phyloP scores from a whole-genome alignment of 2,797 vertebrate species.

The Urosaurus nigricauda region DNA sequence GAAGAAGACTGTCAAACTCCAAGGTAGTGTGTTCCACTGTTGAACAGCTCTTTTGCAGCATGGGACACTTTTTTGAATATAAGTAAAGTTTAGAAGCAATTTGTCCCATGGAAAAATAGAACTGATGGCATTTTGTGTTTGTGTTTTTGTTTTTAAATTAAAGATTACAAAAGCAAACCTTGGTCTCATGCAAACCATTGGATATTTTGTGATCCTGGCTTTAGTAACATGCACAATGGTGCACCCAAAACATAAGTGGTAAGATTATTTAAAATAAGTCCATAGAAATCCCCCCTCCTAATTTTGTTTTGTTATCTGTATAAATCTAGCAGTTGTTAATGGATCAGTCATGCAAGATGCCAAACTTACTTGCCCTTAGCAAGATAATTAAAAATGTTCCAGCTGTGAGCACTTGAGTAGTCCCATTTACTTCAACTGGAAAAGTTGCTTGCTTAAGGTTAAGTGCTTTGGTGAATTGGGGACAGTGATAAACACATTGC shows the following conservation, averaged over 20 bases:
- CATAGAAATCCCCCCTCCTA: background rate
- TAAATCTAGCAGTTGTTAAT: constrained; percentile 50
- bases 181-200: background rate
- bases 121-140: background rate
- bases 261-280: background rate
- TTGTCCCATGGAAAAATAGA: background rate
- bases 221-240: background rate
- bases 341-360: constrained; percentile 51
- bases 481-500: constrained; percentile 54
- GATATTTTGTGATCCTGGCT: background rate
- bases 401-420: constrained; percentile 37
- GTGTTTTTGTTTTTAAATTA: background rate
- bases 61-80: background rate
- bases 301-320: constrained; percentile 33
- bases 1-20: too few relatives aligned
- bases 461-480: constrained; percentile 54
- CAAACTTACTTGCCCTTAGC: constrained; percentile 44
- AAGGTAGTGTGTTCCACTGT: too few relatives aligned
- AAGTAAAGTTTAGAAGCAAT: background rate
- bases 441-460: constrained; percentile 41
- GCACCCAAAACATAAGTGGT: background rate
- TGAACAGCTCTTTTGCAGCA: background rate
- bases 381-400: constrained; percentile 48
- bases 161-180: background rate
- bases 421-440: constrained; percentile 35